A percentile compares a stretch with the other conserved stretches of the same genome.
Evolutionary conservation across 1,140 invertebrate species (phyloP).

Genomic region (Agrilus planipennis): DNA sequence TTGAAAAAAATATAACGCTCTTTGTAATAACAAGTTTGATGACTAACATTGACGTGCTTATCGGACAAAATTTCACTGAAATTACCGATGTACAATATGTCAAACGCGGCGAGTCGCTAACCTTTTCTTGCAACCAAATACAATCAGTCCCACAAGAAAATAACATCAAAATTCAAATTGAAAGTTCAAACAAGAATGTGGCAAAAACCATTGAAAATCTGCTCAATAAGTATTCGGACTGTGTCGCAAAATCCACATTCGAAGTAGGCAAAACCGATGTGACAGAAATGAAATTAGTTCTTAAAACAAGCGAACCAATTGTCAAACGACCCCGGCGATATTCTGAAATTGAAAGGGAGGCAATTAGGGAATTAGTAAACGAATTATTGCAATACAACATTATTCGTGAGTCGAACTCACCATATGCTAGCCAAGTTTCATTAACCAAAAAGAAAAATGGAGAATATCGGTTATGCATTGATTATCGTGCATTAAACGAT

Average conservation of each 20-base stretch:
- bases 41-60: slow-evolving; percentile 5
- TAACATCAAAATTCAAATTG: too few relatives aligned
- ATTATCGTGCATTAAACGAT: slow-evolving; percentile 29
- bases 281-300: slow-evolving; percentile 7
- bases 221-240: too few relatives aligned
- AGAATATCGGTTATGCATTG: slow-evolving; percentile 25
- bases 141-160: too few relatives aligned
- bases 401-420: slow-evolving; percentile 18
- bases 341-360: slow-evolving; percentile 4
- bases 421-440: slow-evolving; percentile 23
- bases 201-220: too few relatives aligned
- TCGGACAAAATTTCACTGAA: slow-evolving; percentile 14
- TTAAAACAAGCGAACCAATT: slow-evolving; percentile 5
- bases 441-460: slow-evolving; percentile 30
- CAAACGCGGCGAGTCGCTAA: neutral
- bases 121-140: neutral
- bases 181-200: too few relatives aligned
- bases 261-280: slow-evolving; percentile 32
- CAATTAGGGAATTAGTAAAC: slow-evolving; percentile 7
- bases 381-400: slow-evolving; percentile 9
- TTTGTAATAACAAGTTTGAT: slow-evolving; percentile 1
- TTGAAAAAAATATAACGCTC: slow-evolving; percentile 1
- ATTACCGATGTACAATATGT: neutral
- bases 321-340: neutral
- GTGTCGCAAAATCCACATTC: too few relatives aligned